Base-by-base conservation (phyloP, 1,140 invertebrate species). In the Macrobrachium nipponense region DNA sequence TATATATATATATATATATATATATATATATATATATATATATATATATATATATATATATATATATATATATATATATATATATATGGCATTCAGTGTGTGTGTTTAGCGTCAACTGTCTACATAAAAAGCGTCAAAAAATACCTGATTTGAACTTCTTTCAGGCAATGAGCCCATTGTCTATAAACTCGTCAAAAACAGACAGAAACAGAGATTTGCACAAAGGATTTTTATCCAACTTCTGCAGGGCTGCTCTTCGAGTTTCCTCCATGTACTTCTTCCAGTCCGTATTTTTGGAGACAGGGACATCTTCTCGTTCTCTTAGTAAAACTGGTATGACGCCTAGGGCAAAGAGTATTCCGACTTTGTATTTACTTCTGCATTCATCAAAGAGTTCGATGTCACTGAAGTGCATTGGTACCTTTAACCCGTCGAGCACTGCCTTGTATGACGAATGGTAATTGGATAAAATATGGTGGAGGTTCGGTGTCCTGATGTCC, bases 391-490 rank as follows among this genome's bases (percentile, higher is more conserved):
- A 73, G 66, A 86, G n/a, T 7, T 86, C 77, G 6, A 44, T 68
- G 5, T 64, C 27, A 11, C 79, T 82, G 80, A 77, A 87, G 73
- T 59, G 44, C 58, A 60, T 20, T 1, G 44, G 66, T n/a, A 43
- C 58, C 18, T 51, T 58, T 11, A 80, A 80, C 14, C 64, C 78
- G 11, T 20, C 20, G 1, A 79, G 17, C 36, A 83, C 76, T 10
- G 36, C 58, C 6, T 36, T 23, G 75, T 82, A 83, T 61, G 80
- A 23, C 17, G 80, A 59, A 66, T 87, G 70, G 75, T 87, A 87
- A 51, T 20, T 66, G 58, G 72, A 36, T 17, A 87, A 14, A 15
- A 87, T 78, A 23, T 76, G 12, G 8, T 62, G 51, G 59, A 87
- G 80, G 27, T 61, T 73, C 27, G n/a, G n/a, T 43, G 20, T 72